Percentiles rank a stretch among this genome's conserved stretches.
Evolutionary conservation across 1,140 invertebrate genomes (phyloP).

Genomic region (Drosophila sturtevanti): DNA sequence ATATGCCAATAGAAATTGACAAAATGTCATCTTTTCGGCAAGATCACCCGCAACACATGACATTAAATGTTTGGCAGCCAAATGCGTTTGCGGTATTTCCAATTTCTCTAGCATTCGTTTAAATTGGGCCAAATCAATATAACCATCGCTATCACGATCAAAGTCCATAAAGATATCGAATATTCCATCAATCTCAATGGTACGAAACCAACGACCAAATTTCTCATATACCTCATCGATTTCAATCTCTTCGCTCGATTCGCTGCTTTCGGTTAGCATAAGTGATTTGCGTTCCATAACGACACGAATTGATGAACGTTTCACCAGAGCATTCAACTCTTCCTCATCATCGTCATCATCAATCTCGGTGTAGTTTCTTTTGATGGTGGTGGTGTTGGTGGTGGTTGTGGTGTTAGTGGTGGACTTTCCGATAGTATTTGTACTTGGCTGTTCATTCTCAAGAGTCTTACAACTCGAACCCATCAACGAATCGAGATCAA

Average conservation of each 20-base stretch:
- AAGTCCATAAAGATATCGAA: slow-evolving; percentile 27
- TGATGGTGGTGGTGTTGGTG: background rate
- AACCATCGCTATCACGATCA: slow-evolving; percentile 43
- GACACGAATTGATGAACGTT: slow-evolving; percentile 13
- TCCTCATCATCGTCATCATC: background rate
- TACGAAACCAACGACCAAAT: slow-evolving; percentile 26
- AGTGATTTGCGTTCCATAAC: slow-evolving; percentile 32
- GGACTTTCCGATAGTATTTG: too few species aligned
- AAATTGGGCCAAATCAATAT: slow-evolving; percentile 32
- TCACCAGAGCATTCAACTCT: background rate
- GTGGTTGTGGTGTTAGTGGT: background rate
- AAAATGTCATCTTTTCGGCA: slow-evolving; percentile 27
- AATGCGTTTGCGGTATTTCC: slow-evolving; percentile 54
- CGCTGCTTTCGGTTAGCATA: slow-evolving; percentile 26
- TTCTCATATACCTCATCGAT: slow-evolving; percentile 3
- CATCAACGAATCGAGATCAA: background rate
- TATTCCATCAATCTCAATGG: slow-evolving; percentile 34
- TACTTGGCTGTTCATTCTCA: background rate
- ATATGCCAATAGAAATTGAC: slow-evolving; percentile 46
- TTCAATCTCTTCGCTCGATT: background rate
- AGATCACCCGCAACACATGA: slow-evolving; percentile 15
- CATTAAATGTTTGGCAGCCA: slow-evolving; percentile 47
- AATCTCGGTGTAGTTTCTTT: background rate
- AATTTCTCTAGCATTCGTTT: slow-evolving; percentile 51
- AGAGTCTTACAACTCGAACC: background rate